These are phyloP conservation scores for Oriolus oriolus DNA, from an alignment of 2,113 vertebrate genomes.

Conservation along the genomic window DNA sequence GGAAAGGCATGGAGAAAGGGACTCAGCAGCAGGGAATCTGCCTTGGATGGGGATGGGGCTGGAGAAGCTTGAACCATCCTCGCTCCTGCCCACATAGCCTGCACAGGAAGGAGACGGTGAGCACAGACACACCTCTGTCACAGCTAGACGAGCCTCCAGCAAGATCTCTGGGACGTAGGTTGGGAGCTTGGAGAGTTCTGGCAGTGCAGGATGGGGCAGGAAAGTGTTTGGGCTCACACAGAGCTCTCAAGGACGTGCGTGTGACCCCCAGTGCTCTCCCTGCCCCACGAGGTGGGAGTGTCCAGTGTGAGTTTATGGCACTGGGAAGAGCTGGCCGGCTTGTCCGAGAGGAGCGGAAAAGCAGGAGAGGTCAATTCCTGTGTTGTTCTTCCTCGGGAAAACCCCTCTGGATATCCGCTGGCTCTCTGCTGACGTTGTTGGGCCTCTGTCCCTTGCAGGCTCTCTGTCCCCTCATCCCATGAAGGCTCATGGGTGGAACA, in stretches of 20 bases:
- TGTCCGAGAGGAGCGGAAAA: fast-evolving
- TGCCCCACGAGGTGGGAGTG: not conserved
- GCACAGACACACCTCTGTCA: not conserved
- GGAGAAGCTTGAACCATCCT: not conserved
- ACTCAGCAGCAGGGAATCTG: not conserved
- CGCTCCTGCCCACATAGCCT: not conserved
- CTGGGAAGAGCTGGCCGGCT: not conserved
- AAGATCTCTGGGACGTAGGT: not conserved
- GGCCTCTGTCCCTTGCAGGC: not conserved
- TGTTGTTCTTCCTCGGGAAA: not conserved
- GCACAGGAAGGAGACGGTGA: not conserved
- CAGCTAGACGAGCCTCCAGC: not conserved
- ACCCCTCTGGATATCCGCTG: not conserved
- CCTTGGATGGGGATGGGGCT: not conserved
- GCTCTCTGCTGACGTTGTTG: fast-evolving
- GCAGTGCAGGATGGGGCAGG: not conserved
- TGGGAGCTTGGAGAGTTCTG: not conserved
- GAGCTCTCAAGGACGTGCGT: fast-evolving
- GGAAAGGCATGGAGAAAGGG: not conserved
- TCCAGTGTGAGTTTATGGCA: not conserved
- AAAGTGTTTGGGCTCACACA: not conserved
- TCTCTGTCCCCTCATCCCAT: fast-evolving
- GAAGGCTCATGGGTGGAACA: not conserved
- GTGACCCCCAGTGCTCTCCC: not conserved
- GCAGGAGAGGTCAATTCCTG: not conserved